Evolutionary conservation across 1,140 invertebrate genomes (phyloP), one percentile per base, ranked within the genome.

Genomic region (Pseudomyrmex concolor): DNA sequence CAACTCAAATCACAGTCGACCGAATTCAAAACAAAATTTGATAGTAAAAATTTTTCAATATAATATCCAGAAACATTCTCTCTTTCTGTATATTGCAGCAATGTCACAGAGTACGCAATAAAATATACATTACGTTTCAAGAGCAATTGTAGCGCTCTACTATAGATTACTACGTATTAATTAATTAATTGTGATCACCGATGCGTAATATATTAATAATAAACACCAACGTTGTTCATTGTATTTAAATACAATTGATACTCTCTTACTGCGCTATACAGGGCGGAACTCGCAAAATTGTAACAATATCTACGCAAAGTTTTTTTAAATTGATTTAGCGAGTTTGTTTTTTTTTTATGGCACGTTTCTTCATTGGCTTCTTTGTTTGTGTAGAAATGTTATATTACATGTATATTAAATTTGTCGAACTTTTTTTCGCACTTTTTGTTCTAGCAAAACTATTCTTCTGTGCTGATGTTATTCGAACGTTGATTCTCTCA

Each of bases 261-360:
- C 59, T 57, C 5, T 54, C 50, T 25, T 50, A 34, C 50, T 80
- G 15, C 51, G 9, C 51, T 66, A 64, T 54, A 45, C 22, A 68
- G 74, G 50, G 19, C 62, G 17, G 13, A 71, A 71, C 54, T 70
- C 59, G 43, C 17, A 62, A 60, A 80, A 71, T 80, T 80, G 50
- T 59, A 80, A 78, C 54, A 80, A 70, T n/a, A 50, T 0, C 34
- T 34, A 54, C 54, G 17, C 76, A 48, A 59, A 34, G 19, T 34
- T 34, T 51, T 51, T 74, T 22, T 59, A 80, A 59, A 71, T 45
- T 55, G 15, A 9, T 57, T 70, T 22, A 48, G 57, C 66, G 54
- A 60, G 34, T 34, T 34, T 34, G 34, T 13, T 25, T 34, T 12
- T 67, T 67, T 25, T 34, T 80, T 34, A 50, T 71, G 54, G 66